A percentile compares a stretch with the other conserved stretches of the same genome.
phyloP scores from a whole-genome alignment of 2,113 vertebrate species.

The Aldabrachelys gigantea region DNA sequence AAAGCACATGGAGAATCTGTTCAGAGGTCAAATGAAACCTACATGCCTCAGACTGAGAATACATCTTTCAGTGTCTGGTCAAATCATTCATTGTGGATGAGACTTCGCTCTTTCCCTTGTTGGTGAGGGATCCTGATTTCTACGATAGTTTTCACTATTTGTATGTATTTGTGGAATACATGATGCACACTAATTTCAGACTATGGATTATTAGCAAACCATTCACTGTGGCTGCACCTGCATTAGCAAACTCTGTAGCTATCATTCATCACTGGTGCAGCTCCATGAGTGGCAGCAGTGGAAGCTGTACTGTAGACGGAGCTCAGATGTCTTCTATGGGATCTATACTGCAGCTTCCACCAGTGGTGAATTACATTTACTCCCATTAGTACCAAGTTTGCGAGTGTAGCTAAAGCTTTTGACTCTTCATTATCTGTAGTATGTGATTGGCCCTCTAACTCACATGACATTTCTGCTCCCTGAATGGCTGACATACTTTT shows the following conservation, averaged over 20 bases:
- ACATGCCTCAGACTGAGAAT: slow-evolving; percentile 40
- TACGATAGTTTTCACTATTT: slow-evolving; percentile 58
- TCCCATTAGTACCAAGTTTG: not conserved
- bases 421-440: not conserved
- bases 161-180: not conserved
- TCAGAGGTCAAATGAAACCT: not conserved
- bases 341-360: not conserved
- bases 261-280: not conserved
- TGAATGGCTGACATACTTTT: not conserved
- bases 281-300: not conserved
- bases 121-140: slow-evolving; percentile 31
- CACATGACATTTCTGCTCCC: not conserved
- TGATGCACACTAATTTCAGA: slow-evolving; percentile 49
- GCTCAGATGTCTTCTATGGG: not conserved
- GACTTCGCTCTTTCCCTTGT: not conserved
- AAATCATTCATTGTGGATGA: slow-evolving; percentile 1
- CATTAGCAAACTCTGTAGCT: not conserved
- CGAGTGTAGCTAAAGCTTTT: not conserved
- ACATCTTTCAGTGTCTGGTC: slow-evolving; percentile 8
- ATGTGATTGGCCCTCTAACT: too few species aligned
- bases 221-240: not conserved
- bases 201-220: not conserved
- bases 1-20: not conserved
- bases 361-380: not conserved
- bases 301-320: not conserved